Percentiles rank a stretch among this genome's conserved stretches.
These are phyloP conservation scores for Poliocrania exsul DNA, from an alignment of 2,797 vertebrate genomes.

Conservation along the genomic window DNA sequence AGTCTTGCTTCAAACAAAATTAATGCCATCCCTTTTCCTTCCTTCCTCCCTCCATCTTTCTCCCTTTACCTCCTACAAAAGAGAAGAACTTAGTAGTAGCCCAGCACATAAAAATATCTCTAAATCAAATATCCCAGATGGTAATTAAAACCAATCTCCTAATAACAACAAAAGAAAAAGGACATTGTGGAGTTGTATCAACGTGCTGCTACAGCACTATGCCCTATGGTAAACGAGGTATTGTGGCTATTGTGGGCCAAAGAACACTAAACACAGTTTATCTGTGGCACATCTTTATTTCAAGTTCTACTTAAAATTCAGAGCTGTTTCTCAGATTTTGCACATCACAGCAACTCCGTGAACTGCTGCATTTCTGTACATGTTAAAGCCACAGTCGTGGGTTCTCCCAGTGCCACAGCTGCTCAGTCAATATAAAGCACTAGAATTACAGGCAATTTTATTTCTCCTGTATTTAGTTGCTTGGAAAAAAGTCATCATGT, in stretches of 20 bases:
- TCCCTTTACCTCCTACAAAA: neutral
- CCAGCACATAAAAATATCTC: neutral
- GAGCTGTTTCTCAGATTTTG: neutral
- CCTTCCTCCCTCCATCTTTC: neutral
- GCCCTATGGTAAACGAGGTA: accelerated
- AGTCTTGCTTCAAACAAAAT: neutral
- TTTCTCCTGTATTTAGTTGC: neutral
- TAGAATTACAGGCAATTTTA: neutral
- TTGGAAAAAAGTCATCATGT: neutral
- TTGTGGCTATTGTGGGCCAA: neutral
- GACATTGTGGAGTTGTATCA: neutral
- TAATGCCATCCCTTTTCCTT: neutral
- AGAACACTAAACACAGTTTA: neutral
- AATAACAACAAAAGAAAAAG: neutral
- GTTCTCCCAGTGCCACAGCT: neutral
- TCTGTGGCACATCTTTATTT: neutral
- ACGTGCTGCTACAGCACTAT: neutral
- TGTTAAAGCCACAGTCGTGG: too few species aligned
- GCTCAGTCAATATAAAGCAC: neutral
- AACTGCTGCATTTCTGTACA: neutral
- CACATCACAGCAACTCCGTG: neutral
- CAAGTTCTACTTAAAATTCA: neutral
- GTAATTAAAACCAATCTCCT: neutral
- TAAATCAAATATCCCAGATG: neutral
- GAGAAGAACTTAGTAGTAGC: neutral